Evolutionary conservation across 1,140 invertebrate species (phyloP), one percentile per base, ranked within the genome.

Genomic region (Leguminivora glycinivorella): DNA sequence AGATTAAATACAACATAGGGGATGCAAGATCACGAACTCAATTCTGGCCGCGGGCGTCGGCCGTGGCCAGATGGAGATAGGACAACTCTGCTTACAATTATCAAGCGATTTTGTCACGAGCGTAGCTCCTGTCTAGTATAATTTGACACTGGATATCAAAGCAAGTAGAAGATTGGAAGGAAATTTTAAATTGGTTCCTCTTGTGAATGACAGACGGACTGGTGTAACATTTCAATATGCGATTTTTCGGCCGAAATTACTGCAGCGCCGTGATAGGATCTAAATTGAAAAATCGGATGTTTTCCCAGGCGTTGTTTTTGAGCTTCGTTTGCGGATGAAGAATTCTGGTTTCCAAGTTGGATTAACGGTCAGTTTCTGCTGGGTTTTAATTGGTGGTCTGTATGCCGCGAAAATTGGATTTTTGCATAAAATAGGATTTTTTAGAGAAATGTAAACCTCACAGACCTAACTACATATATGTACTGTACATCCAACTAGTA

Each of bases 1-100:
- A 70, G 56, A 56, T 70, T 66, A 58, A 66, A 60, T 40, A 40
- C 14, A 26, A 75, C 72, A 70, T 66, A 34, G 19, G 25, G 70
- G 70, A 84, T 84, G 82, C 80, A 72, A 71, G 76, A 81, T 81
- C 82, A 84, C 82, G 82, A 82, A 81, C 75, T 73, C 79, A 81
- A 84, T 84, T 76, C 75, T 67, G 72, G 75, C 72, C 29, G 56
- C 43, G 22, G 56, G 58, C 56, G 73, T 67, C 31, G 58, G 56
- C 71, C 47, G 67, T 74, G 72, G 67, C 70, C 75, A 70, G 77
- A 77, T 80, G 74, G 72, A 75, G 78, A 80, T 80, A 80, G 75
- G 63, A 67, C 72, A 38, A n/a, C 66, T 75, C 72, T 70, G 40
- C 17, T 6, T n/a, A 22, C 22, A 19, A 52, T 52, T 52, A 17